These are phyloP conservation scores for Coilia nasus DNA, from an alignment of 2,797 vertebrate genomes.

Conservation along the genomic window DNA sequence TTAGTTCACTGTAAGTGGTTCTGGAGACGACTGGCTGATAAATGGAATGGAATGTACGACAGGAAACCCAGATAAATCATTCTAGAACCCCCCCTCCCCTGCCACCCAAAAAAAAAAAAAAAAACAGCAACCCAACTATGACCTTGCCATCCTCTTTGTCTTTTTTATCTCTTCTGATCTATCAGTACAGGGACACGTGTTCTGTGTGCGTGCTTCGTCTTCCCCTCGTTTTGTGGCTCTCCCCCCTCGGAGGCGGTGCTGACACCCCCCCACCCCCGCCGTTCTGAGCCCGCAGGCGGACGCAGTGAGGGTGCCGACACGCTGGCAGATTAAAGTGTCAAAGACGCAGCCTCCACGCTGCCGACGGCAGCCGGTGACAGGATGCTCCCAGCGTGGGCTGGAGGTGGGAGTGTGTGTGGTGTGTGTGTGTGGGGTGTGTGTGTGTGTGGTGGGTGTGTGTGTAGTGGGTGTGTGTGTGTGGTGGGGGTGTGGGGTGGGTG, in stretches of 20 bases:
- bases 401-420: neutral
- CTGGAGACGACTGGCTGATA: no score
- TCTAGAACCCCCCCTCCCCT: no score
- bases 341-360: neutral
- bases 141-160: neutral
- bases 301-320: neutral
- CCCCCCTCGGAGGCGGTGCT: neutral
- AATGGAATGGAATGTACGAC: no score
- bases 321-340: constrained; percentile 19
- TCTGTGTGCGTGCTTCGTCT: neutral
- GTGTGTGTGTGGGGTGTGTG: neutral
- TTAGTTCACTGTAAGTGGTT: no score
- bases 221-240: neutral
- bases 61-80: no score
- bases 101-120: neutral
- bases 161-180: neutral
- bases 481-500: no score
- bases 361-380: neutral
- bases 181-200: neutral
- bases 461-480: no score
- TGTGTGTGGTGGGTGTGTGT: no score
- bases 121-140: neutral
- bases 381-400: constrained; percentile 2
- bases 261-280: neutral
- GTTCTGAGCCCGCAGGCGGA: neutral